Base-by-base conservation (phyloP, 2,113 vertebrate species). In the Campylomormyrus tamandua region DNA sequence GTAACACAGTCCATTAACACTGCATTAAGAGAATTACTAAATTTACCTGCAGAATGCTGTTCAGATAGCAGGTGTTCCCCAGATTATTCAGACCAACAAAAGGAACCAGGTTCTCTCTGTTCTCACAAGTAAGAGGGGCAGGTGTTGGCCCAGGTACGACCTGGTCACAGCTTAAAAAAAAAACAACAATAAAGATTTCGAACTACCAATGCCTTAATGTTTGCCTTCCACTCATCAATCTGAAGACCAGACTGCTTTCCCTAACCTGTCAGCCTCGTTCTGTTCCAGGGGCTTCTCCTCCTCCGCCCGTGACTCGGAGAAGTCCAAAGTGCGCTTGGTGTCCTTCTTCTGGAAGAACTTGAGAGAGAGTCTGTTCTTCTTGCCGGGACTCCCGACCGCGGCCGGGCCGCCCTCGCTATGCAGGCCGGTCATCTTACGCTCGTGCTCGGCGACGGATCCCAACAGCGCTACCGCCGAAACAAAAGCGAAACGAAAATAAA, bases 311-410 rank as follows among this genome's bases (percentile, higher is more conserved):
- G 96, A 93, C 89, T 99, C 97, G 0, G 96, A 96, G 91, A 99
- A 99, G 94, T 99, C 98, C 94, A 99, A 93, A 2, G 96, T 97
- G 85, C 98, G 95, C 91, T 99, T 99, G 7, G 98, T 94, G 77
- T 99, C 98, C 86, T 98, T 99, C 94, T 98, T 99, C 70, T 98
- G 98, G 92, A 99, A 98, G 53, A 98, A 99, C 94, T 97, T 98
- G 88, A 99, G 92, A 45, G 98, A 99, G 27, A 99, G 96, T 91
- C 97, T 93, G 90, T 94, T 98, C 95, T 95, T 98, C 94, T 96
- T 98, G 24, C 96, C 92, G 0, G 98, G 98, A 92, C 97, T 98
- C 87, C 95, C 95, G 89, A 93, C 94, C 5, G 95, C 93, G 89
- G 95, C 93, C 90, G 93, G 95, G 4, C 91, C 92, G 92, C 92